These are phyloP conservation scores for Drosophila navojoa DNA, from an alignment of 1,140 invertebrate species.

Conservation along the genomic window DNA sequence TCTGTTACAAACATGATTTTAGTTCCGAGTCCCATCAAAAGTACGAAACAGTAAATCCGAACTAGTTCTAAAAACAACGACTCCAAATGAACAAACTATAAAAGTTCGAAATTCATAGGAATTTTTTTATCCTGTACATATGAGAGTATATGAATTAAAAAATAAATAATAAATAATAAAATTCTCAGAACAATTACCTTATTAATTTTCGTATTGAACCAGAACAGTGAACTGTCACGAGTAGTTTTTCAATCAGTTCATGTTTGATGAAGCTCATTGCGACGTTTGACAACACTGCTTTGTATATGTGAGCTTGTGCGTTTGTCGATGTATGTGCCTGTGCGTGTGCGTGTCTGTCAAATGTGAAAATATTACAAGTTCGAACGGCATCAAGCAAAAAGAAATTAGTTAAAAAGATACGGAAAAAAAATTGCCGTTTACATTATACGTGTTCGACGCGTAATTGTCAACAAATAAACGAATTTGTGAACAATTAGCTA, in stretches of 20 bases:
- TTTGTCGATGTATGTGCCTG: background rate
- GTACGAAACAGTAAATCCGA: background rate
- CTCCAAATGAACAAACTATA: background rate
- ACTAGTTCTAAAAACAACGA: background rate
- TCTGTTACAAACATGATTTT: background rate
- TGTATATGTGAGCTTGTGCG: background rate
- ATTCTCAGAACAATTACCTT: too few species aligned
- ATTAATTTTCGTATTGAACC: background rate
- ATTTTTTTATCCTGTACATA: too few species aligned
- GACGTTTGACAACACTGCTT: slow-evolving; percentile 26
- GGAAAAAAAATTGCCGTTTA: background rate
- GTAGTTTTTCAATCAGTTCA: background rate
- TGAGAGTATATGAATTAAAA: too few species aligned
- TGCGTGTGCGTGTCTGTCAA: slow-evolving; percentile 43
- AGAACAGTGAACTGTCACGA: background rate
- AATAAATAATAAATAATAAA: too few species aligned
- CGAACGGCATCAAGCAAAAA: slow-evolving; percentile 32
- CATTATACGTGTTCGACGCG: slow-evolving; percentile 3
- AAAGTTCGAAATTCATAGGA: too few species aligned
- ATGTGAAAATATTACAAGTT: slow-evolving; percentile 44
- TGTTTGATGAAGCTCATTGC: background rate
- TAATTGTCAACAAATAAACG: background rate
- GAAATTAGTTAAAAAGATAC: slow-evolving; percentile 5
- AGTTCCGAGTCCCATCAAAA: too few species aligned
- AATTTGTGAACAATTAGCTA: slow-evolving; percentile 18